Percentiles rank a stretch among this genome's conserved stretches.
These are phyloP conservation scores for Bathynomus jamesi DNA, from an alignment of 1,140 invertebrate genomes.

Conservation along the genomic window DNA sequence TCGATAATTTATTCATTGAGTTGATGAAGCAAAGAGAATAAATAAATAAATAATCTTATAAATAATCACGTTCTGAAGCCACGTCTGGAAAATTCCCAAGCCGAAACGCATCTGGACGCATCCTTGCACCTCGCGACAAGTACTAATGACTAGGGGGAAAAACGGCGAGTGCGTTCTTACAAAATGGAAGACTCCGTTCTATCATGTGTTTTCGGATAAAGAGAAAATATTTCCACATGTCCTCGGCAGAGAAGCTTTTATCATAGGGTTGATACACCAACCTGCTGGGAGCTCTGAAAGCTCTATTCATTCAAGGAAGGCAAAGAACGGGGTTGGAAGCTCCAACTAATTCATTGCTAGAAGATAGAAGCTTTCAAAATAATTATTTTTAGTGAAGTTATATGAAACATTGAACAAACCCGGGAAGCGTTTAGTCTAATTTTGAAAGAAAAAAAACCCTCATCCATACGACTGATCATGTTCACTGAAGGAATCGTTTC, in stretches of 20 bases:
- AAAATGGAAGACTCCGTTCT: slow-evolving; percentile 38
- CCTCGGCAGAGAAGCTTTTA: slow-evolving; percentile 31
- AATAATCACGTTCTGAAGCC: background rate
- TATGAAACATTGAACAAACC: too few species aligned
- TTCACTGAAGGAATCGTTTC: too few species aligned
- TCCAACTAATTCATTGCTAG: too few species aligned
- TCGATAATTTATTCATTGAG: too few species aligned
- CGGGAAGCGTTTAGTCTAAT: too few species aligned
- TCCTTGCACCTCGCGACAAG: slow-evolving; percentile 28
- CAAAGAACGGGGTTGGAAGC: background rate
- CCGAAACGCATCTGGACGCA: background rate
- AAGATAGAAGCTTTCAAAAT: too few species aligned
- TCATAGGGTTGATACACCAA: slow-evolving; percentile 28
- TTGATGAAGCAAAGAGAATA: too few species aligned
- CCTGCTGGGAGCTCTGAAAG: slow-evolving; percentile 25
- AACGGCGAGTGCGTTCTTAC: slow-evolving; percentile 36
- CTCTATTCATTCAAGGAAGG: slow-evolving; percentile 33
- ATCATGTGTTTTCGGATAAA: slow-evolving; percentile 39
- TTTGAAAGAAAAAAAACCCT: too few species aligned
- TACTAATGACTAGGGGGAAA: slow-evolving; percentile 37
- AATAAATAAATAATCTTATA: too few species aligned
- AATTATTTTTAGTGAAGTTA: too few species aligned
- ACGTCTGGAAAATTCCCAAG: background rate
- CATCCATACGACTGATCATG: too few species aligned
- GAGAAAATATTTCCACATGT: slow-evolving; percentile 38